Evolutionary conservation across 1,140 invertebrate genomes (phyloP), one percentile per base, ranked within the genome.

Genomic region (Lepidurus couesii): DNA sequence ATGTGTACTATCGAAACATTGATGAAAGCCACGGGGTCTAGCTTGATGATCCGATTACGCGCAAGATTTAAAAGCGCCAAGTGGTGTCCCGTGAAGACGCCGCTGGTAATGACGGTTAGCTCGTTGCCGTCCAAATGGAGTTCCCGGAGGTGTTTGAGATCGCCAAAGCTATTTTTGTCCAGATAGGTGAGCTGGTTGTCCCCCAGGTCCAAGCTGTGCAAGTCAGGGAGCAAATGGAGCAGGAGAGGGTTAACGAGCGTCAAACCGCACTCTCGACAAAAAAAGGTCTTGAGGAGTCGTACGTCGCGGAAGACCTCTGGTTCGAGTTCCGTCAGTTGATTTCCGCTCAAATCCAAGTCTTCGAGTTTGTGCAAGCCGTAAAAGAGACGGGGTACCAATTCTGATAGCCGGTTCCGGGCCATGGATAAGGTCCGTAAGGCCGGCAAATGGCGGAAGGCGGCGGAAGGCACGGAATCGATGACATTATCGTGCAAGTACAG

Each of bases 291-390:
- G 75, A 93, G 84, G n/a, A 82, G 78, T 65, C 87, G 85, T 45
- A 93, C 89, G 85, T 93, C 92, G 82, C 90, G 90, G 84, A 93
- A 93, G 34, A 92, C 90, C 85, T 92, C 91, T 10, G 91, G 89
- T 83, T 90, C 89, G 77, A 93, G 86, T 82, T 91, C 90, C 73
- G 86, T 84, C 26, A 93, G 84, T 77, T 89, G 89, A 86, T 95
- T 95, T 79, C 89, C 87, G 83, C 90, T 92, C 65, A 95, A 84
- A 85, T 93, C 91, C 77, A 95, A 85, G 80, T 88, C 85, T 80
- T 83, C 81, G 3, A 95, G 86, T 83, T 91, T 91, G 13, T 87
- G 86, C 16, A 92, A 84, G 84, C 88, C 89, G 76, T 89, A 87
- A 83, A 93, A 92, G 21, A 92, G 85, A 78, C 91, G 84, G 34